A percentile compares a stretch with the other conserved stretches of the same genome.
phyloP scores from a whole-genome alignment of 30 jellyfish, hydroid and myxozoan species.

The Turritopsis rubra region DNA sequence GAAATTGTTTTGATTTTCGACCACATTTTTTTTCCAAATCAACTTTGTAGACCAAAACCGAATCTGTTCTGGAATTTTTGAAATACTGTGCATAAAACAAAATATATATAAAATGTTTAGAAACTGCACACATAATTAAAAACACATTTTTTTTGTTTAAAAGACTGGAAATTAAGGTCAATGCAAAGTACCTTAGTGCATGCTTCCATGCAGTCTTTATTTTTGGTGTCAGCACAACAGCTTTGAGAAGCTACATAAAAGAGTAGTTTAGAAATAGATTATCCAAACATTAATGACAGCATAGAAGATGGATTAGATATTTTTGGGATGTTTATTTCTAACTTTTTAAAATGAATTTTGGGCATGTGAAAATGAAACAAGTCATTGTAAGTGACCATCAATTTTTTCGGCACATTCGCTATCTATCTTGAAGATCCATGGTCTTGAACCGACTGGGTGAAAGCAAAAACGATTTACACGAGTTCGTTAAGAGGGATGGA shows the following conservation, averaged over 20 bases:
- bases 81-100: slow-evolving; percentile 17
- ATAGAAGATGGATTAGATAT: too few relatives aligned
- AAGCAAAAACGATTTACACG: too few relatives aligned
- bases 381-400: too few relatives aligned
- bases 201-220: slow-evolving; percentile 14
- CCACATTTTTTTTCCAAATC: slow-evolving; percentile 22
- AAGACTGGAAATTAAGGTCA: background rate
- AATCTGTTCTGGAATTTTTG: slow-evolving; percentile 23
- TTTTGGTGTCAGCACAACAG: slow-evolving; percentile 15
- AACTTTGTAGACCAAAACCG: background rate
- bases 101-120: background rate
- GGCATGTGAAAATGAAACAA: too few relatives aligned
- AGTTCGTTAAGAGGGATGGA: too few relatives aligned
- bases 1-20: slow-evolving; percentile 23
- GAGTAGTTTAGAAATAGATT: background rate
- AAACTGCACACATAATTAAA: background rate
- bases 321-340: too few relatives aligned
- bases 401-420: too few relatives aligned
- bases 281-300: background rate
- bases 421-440: too few relatives aligned
- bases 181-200: slow-evolving; percentile 32
- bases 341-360: too few relatives aligned
- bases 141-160: background rate
- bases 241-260: slow-evolving; percentile 21
- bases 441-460: too few relatives aligned